These are phyloP conservation scores for Masticophis lateralis DNA, from an alignment of 2,797 vertebrate species.

Conservation along the genomic window DNA sequence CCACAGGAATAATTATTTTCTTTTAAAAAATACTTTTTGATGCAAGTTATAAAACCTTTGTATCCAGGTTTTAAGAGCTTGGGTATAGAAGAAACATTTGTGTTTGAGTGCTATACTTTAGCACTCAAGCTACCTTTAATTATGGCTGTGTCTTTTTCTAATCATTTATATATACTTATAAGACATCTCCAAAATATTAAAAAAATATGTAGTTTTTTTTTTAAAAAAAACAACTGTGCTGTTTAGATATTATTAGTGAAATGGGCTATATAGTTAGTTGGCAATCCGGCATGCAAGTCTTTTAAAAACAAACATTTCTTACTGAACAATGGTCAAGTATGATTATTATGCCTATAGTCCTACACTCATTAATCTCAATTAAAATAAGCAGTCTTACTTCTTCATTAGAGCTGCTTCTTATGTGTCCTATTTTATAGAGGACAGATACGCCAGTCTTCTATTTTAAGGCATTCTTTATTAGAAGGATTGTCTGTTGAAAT, in stretches of 20 bases:
- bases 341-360: not conserved
- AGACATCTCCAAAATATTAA: slow-evolving; percentile 2
- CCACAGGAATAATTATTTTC: not conserved
- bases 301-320: not conserved
- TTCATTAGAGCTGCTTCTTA: not conserved
- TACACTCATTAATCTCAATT: not conserved
- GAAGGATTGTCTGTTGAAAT: not conserved
- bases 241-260: not conserved
- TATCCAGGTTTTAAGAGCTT: slow-evolving; percentile 8
- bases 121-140: slow-evolving; percentile 35
- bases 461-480: not conserved
- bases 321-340: not conserved
- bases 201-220: not conserved
- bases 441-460: not conserved
- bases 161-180: slow-evolving; percentile 20
- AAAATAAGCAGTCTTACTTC: not conserved
- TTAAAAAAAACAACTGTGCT: not conserved
- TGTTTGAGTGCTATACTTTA: slow-evolving; percentile 29
- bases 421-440: too few relatives aligned
- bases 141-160: slow-evolving; percentile 2
- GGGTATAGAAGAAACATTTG: slow-evolving; percentile 33
- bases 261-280: not conserved
- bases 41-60: slow-evolving; percentile 5
- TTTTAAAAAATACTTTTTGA: not conserved
- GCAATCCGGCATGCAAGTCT: not conserved